Evolutionary conservation across 2,113 vertebrate species (phyloP).

Genomic region (Podiceps cristatus): DNA sequence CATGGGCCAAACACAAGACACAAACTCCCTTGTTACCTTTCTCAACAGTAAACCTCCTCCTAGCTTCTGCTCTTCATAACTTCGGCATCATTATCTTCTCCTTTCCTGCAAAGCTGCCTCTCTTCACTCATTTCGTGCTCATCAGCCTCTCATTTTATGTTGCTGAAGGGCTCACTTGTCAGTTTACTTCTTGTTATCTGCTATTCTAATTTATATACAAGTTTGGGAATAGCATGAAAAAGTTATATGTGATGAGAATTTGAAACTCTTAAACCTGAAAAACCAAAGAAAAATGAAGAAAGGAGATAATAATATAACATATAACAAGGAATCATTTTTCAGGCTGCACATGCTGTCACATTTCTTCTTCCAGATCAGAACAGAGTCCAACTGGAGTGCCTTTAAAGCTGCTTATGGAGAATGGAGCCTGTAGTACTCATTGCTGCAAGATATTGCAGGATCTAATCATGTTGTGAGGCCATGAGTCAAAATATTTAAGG

Average conservation of each 20-base stretch:
- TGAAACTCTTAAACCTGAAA: neutral
- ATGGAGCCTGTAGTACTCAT: neutral
- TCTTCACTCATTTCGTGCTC: neutral
- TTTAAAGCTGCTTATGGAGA: neutral
- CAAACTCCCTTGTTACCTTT: neutral
- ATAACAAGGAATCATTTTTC: neutral
- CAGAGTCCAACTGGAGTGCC: neutral
- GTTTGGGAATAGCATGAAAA: neutral
- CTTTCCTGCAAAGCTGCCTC: neutral
- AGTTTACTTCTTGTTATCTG: neutral
- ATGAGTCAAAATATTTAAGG: neutral
- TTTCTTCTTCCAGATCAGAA: neutral
- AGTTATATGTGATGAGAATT: neutral
- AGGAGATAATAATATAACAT: neutral
- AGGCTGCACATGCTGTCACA: neutral
- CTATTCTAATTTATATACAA: neutral
- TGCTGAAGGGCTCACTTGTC: fast-evolving
- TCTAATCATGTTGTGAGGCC: neutral
- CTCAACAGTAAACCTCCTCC: neutral
- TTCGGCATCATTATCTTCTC: neutral
- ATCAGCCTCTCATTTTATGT: neutral
- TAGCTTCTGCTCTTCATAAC: neutral
- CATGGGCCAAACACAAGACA: neutral
- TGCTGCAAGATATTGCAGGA: neutral
- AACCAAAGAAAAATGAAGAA: neutral